Conservation (phyloP, 1,140 invertebrate genomes). For the Kradibia gibbosae region DNA sequence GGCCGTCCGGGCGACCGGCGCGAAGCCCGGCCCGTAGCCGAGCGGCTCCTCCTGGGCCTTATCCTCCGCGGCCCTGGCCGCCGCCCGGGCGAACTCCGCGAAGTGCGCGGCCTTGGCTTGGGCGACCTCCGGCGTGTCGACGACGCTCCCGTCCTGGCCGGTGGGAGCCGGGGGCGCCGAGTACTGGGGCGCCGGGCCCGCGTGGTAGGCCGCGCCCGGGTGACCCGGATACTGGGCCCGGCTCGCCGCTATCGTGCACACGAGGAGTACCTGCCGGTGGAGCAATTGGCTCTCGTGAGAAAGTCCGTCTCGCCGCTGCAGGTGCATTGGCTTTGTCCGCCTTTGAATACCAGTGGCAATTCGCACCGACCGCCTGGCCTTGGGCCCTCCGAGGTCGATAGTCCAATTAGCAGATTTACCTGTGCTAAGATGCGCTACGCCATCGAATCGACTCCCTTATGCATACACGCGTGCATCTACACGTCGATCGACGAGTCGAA, state of each 20-base stretch:
- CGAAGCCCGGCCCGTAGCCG: constrained; percentile 35
- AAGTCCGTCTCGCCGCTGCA: no score
- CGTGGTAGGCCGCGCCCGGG: constrained; percentile 60
- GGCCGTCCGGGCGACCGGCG: constrained; percentile 42
- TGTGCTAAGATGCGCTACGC: no score
- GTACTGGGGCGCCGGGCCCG: constrained; percentile 44
- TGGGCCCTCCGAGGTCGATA: background rate
- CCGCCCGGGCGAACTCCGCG: constrained; percentile 71
- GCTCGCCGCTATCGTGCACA: constrained; percentile 54
- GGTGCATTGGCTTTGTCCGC: no score
- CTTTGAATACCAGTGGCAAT: no score
- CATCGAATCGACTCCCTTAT: no score
- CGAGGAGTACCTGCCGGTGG: constrained; percentile 60
- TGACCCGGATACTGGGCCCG: constrained; percentile 60
- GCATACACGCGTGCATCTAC: no score
- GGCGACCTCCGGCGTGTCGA: constrained; percentile 73
- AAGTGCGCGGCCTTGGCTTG: constrained; percentile 72
- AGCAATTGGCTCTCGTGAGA: no score
- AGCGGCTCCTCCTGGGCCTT: constrained; percentile 54
- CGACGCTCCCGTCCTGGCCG: constrained; percentile 72
- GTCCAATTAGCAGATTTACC: no score
- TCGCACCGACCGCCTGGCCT: background rate
- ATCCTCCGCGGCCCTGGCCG: constrained; percentile 63
- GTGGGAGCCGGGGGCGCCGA: constrained; percentile 73
- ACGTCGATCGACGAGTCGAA: no score